Conservation (phyloP, 2,797 vertebrate genomes). For the Meda fulgida region DNA sequence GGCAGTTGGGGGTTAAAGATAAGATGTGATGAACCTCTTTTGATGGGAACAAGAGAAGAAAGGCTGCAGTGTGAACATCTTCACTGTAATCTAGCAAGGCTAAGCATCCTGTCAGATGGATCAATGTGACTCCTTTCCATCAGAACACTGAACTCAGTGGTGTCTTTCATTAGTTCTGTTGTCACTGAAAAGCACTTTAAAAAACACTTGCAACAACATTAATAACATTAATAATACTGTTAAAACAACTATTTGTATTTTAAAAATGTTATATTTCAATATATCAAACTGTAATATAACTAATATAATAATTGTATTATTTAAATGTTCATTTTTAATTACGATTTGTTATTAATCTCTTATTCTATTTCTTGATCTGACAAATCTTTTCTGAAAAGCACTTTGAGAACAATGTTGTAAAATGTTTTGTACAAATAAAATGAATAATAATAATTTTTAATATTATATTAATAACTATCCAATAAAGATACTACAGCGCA, state of each 20-base stretch:
- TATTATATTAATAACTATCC: not conserved
- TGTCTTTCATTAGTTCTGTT: not conserved
- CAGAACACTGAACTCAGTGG: not conserved
- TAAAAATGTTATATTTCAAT: not conserved
- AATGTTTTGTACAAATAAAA: not conserved
- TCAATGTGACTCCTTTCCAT: constrained; percentile 39
- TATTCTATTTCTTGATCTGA: not conserved
- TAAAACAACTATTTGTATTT: too few relatives aligned
- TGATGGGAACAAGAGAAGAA: constrained; percentile 48
- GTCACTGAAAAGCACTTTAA: not conserved
- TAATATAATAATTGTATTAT: not conserved
- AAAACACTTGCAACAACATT: not conserved
- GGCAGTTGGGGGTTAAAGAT: constrained; percentile 41
- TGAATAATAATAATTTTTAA: too few relatives aligned
- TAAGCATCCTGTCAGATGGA: not conserved
- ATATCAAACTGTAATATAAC: not conserved
- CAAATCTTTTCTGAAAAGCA: not conserved
- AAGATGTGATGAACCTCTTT: constrained; percentile 33
- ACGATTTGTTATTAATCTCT: not conserved
- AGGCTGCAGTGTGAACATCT: constrained; percentile 29
- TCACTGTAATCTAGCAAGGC: constrained; percentile 22
- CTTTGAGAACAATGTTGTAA: not conserved
- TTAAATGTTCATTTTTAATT: not conserved
- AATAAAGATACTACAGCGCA: not conserved
- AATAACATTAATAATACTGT: not conserved